Evolutionary conservation across 2,888 invertebrate genomes (phyloP).

Genomic region (Bruchidius siliquastri): DNA sequence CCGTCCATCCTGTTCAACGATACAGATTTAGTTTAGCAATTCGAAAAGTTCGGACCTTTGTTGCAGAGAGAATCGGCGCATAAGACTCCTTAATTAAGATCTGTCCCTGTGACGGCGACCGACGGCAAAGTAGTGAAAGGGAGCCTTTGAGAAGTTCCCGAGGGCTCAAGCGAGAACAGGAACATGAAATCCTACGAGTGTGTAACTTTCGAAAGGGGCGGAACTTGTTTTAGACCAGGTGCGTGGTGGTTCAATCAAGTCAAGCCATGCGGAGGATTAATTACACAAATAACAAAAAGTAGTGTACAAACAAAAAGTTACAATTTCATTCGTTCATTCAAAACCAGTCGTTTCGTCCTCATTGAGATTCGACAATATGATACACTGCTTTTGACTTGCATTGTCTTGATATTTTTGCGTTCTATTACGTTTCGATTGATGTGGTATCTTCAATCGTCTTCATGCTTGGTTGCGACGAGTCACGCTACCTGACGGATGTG

Average conservation of each 20-base stretch:
- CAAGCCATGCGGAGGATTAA: neutral
- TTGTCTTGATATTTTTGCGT: too few species aligned
- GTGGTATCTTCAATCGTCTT: too few species aligned
- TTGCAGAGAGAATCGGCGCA: neutral
- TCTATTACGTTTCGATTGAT: too few species aligned
- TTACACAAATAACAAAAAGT: too few species aligned
- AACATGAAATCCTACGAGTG: neutral
- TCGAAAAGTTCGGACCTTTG: neutral
- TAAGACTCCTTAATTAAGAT: neutral
- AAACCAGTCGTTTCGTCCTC: too few species aligned
- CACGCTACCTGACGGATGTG: too few species aligned
- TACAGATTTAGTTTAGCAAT: neutral
- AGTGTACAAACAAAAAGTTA: too few species aligned
- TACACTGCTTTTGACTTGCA: too few species aligned
- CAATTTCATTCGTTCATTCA: too few species aligned
- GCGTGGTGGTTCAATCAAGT: neutral
- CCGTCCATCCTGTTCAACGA: neutral
- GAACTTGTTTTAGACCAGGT: neutral
- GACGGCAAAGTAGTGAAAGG: neutral
- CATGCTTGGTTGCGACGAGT: too few species aligned
- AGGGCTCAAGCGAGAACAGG: neutral
- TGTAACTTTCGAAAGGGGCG: neutral
- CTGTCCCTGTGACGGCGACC: neutral
- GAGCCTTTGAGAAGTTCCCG: neutral
- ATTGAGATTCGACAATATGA: too few species aligned